Evolutionary conservation across 2,888 invertebrate genomes (phyloP), one percentile per base, ranked within the genome.

Genomic region (Nomada lathburiana): DNA sequence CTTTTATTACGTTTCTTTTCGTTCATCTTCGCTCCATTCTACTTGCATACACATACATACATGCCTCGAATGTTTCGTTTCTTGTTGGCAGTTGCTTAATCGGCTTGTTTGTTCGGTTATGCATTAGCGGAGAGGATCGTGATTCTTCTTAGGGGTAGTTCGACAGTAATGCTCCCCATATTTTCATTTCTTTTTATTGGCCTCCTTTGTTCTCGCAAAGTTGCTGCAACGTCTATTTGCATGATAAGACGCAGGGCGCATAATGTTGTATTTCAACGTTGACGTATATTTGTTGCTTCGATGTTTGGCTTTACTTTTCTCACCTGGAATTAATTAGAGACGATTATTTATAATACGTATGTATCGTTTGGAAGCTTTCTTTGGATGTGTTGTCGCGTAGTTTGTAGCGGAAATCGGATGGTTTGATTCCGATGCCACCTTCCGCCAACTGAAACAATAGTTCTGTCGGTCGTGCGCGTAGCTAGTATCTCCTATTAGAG

Each of bases 1-100:
- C 63, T 60, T 73, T 83, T 64, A 67, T 70, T 71, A 55, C 10
- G 29, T 42, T 67, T 50, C 13, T 4, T 18, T 65, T 63, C 50
- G 2, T 10, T 44, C n/a, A 16, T 29, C 20, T 62, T n/a, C 11
- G 10, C 4, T n/a, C 26, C 20, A 10, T 53, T n/a, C 10, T 55
- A 50, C 42, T 42, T 60, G 23, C 7, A 3, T 11, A 26, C 36
- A 3, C 23, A 2, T 23, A 69, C 64, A 26, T 26, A 5, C 11
- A 26, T 11, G 29, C 9, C 29, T 42, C 13, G 13, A 20, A 55
- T 68, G 16, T 42, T 55, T 2, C 4, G 36, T 20, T 3, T 20
- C 50, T 50, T 0, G 10, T 47, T 47, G n/a, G 20, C 20, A 7
- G 29, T 47, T 13, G 57, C 42, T 62, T 62, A 18, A 63, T 47